Conservation (phyloP, 2,113 vertebrate species). For the Thomomys bottae region DNA sequence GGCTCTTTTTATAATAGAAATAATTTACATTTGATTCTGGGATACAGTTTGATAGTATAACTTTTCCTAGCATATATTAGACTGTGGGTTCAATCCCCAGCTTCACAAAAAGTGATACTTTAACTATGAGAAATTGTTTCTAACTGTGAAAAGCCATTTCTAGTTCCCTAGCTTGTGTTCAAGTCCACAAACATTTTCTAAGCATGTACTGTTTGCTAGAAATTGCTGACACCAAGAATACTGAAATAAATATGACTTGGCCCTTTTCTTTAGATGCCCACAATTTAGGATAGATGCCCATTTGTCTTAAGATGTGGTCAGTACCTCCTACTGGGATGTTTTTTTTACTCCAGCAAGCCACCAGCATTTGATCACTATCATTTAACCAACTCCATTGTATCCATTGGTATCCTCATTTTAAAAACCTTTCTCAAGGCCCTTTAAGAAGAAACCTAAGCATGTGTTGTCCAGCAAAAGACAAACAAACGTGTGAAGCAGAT, state of each 20-base stretch:
- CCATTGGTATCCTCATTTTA: background rate
- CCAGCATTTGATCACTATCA: background rate
- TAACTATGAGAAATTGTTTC: slow-evolving; percentile 24
- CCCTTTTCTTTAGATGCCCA: background rate
- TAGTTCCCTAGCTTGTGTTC: slow-evolving; percentile 30
- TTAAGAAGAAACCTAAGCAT: slow-evolving; percentile 17
- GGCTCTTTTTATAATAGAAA: background rate
- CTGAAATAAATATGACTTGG: background rate
- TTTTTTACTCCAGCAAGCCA: background rate
- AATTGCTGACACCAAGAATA: background rate
- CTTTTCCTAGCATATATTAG: background rate
- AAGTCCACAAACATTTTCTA: slow-evolving; percentile 13
- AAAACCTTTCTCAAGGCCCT: background rate
- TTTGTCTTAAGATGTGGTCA: background rate
- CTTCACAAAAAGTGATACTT: background rate
- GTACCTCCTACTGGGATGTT: background rate
- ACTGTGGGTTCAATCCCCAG: background rate
- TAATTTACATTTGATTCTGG: background rate
- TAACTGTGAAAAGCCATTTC: slow-evolving; percentile 1
- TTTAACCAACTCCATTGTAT: background rate
- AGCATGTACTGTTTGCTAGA: background rate
- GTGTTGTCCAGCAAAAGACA: background rate
- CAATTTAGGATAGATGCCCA: background rate
- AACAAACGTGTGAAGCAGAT: background rate
- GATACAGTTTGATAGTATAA: background rate